Conservation (phyloP, 2,888 invertebrate genomes). For the Megamerina dolium region DNA sequence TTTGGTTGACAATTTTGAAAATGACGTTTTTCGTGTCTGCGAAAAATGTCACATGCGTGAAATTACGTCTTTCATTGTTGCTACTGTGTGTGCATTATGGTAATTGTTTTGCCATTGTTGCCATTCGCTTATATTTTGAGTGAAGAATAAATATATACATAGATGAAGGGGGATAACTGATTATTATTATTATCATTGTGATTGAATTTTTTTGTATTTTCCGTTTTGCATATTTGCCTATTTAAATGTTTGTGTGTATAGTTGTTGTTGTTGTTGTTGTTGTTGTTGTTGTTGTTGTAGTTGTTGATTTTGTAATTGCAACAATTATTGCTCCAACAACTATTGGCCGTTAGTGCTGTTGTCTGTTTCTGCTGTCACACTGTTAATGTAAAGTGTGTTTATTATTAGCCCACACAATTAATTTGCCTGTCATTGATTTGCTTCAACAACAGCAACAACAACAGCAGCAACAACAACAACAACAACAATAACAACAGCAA, state of each 20-base stretch:
- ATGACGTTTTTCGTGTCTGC: background rate
- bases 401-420: conserved; percentile 7
- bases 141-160: too few species aligned
- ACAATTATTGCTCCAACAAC: too few species aligned
- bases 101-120: too few species aligned
- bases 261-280: background rate
- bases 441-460: too few species aligned
- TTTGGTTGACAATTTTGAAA: too few species aligned
- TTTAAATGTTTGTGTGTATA: background rate
- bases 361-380: conserved; percentile 13
- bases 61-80: background rate
- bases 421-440: conserved; percentile 1
- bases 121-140: too few species aligned
- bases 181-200: too few species aligned
- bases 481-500: too few species aligned
- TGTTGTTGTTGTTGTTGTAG: conserved; percentile 7
- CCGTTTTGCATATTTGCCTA: background rate
- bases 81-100: too few species aligned
- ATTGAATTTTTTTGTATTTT: background rate
- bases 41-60: conserved; percentile 2
- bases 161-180: too few species aligned
- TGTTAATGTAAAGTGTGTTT: conserved; percentile 12
- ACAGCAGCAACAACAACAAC: too few species aligned
- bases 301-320: too few species aligned
- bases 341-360: conserved; percentile 9